Conservation (phyloP, 2,797 vertebrate species). For the Diglossa cyanea region DNA sequence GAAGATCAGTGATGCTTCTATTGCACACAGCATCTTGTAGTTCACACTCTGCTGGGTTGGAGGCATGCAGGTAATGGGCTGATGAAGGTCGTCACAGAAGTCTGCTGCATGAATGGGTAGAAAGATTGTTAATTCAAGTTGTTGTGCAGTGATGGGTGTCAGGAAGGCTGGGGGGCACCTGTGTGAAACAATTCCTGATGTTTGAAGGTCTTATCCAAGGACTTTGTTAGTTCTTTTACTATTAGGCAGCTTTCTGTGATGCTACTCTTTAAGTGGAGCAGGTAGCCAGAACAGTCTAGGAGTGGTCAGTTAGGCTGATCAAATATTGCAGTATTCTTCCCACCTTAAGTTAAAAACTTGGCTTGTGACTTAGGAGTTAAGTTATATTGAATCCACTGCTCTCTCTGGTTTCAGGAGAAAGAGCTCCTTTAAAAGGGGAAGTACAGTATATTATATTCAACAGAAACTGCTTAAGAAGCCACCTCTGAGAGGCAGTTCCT, state of each 20-base stretch:
- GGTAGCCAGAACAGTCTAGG: not conserved
- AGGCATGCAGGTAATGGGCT: not conserved
- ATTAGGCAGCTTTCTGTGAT: not conserved
- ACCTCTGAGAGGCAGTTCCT: conserved; percentile 30
- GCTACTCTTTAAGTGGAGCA: not conserved
- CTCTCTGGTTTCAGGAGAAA: not conserved
- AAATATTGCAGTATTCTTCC: not conserved
- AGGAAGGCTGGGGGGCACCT: not conserved
- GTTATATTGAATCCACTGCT: not conserved
- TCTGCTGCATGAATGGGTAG: not conserved
- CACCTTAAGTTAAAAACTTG: not conserved
- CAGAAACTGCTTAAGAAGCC: conserved; percentile 32
- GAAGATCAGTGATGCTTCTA: not conserved
- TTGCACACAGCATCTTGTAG: not conserved
- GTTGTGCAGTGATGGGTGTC: not conserved
- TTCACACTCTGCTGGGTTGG: not conserved
- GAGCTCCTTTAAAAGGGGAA: conserved; percentile 32
- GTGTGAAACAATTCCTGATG: not conserved
- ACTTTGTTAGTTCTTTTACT: not conserved
- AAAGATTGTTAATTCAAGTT: not conserved
- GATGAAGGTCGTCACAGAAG: not conserved
- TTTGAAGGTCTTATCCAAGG: not conserved
- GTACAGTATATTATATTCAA: not conserved
- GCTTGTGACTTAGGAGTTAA: not conserved
- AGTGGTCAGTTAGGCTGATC: not conserved